Conservation (phyloP, 2,888 invertebrate genomes). For the Eupithecia inturbata region DNA sequence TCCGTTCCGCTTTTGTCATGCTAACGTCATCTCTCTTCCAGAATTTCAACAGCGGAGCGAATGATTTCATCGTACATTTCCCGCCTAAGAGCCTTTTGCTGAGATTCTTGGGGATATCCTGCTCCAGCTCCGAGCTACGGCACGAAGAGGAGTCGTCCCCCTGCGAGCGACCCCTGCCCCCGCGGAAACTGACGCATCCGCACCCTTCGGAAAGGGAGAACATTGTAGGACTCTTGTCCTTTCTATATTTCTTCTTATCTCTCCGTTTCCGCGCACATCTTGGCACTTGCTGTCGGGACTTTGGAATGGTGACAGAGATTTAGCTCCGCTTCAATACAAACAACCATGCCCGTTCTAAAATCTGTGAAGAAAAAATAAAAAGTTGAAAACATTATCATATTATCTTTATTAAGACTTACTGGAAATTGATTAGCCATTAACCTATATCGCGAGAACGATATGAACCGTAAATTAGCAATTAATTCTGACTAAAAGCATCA, state of each 20-base stretch:
- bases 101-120: constrained; percentile 74
- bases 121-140: constrained; percentile 79
- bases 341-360: constrained; percentile 50
- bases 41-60: constrained; percentile 87
- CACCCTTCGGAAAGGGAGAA: constrained; percentile 80
- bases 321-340: constrained; percentile 23
- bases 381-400: not conserved
- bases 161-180: constrained; percentile 69
- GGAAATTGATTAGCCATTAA: constrained; percentile 36
- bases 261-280: constrained; percentile 79
- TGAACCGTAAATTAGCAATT: constrained; percentile 41
- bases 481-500: constrained; percentile 39
- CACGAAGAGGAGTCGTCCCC: constrained; percentile 80
- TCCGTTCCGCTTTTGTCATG: constrained; percentile 91
- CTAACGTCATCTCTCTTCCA: constrained; percentile 88
- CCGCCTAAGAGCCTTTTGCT: constrained; percentile 69
- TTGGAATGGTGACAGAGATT: constrained; percentile 65
- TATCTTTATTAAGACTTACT: constrained; percentile 3
- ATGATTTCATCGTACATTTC: constrained; percentile 80
- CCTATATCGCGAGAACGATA: constrained; percentile 36
- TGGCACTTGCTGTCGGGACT: constrained; percentile 70
- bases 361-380: constrained; percentile 41
- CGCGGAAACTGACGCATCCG: constrained; percentile 77
- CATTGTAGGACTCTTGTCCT: constrained; percentile 79
- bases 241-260: constrained; percentile 76